Evolutionary conservation across 2,888 invertebrate species (phyloP).

Genomic region (Drosophila nr. perissopoda): DNA sequence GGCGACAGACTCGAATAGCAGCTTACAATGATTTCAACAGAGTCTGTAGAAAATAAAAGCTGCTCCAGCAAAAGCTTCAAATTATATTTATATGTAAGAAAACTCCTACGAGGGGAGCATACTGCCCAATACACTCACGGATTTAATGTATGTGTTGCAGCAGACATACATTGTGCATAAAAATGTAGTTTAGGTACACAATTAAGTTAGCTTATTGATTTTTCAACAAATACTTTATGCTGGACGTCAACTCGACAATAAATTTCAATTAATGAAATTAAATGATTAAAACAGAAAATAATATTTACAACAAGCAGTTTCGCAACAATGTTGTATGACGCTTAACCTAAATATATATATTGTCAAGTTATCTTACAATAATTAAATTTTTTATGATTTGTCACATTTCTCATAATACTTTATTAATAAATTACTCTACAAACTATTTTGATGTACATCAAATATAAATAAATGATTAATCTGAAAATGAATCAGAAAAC

Average conservation of each 20-base stretch:
- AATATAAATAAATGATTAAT: background rate
- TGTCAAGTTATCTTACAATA: background rate
- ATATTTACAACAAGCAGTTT: background rate
- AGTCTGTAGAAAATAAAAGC: constrained; percentile 65
- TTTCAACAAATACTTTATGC: background rate
- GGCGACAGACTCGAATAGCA: constrained; percentile 41
- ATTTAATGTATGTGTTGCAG: background rate
- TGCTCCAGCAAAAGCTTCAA: constrained; percentile 57
- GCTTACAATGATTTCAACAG: constrained; percentile 71
- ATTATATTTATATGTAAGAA: constrained; percentile 32
- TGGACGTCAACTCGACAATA: background rate
- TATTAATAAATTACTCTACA: background rate
- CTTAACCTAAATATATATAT: background rate
- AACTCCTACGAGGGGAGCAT: background rate
- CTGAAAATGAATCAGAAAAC: background rate
- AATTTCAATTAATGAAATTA: background rate
- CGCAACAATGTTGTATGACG: background rate
- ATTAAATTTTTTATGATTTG: background rate
- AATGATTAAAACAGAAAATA: background rate
- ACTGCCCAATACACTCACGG: background rate
- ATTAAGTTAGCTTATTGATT: background rate
- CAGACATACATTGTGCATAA: background rate
- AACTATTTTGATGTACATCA: background rate
- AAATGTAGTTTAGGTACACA: background rate
- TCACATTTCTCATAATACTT: background rate